Percentiles rank a stretch among this genome's conserved stretches.
Evolutionary conservation across 1,140 invertebrate genomes (phyloP).

Genomic region (Ips typographus): DNA sequence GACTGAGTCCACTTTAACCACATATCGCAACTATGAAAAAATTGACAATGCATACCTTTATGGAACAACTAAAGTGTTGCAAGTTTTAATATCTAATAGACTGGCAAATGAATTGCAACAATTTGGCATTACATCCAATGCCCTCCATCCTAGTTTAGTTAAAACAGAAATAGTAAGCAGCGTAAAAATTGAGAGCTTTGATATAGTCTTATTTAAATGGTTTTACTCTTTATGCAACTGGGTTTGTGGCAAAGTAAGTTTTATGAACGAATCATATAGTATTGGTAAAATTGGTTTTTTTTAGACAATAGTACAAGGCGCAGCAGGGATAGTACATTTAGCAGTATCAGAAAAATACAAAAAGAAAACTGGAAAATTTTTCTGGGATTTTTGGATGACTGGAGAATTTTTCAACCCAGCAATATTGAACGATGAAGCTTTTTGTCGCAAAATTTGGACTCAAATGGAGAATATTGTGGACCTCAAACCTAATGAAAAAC

Average conservation of each 20-base stretch:
- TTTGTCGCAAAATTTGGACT: no score
- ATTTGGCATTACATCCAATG: constrained; percentile 12
- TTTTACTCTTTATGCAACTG: neutral
- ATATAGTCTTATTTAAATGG: neutral
- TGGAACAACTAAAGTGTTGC: neutral
- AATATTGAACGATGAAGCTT: no score
- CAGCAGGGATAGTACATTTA: neutral
- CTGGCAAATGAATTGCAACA: neutral
- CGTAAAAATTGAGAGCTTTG: no score
- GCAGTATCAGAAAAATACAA: constrained; percentile 4
- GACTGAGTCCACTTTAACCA: neutral
- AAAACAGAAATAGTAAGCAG: neutral
- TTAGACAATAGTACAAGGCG: neutral
- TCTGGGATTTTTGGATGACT: constrained; percentile 2
- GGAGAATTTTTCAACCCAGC: no score
- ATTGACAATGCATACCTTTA: neutral
- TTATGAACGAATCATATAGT: neutral
- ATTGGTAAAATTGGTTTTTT: neutral
- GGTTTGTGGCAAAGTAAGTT: neutral
- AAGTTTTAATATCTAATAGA: neutral
- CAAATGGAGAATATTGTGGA: no score
- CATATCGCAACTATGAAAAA: neutral
- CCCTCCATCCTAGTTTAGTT: neutral
- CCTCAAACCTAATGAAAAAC: no score
- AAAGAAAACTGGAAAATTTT: constrained; percentile 6